A percentile compares a stretch with the other conserved stretches of the same genome.
These are phyloP conservation scores for Sisyra terminalis DNA, from an alignment of 2,888 invertebrate species.

Conservation along the genomic window DNA sequence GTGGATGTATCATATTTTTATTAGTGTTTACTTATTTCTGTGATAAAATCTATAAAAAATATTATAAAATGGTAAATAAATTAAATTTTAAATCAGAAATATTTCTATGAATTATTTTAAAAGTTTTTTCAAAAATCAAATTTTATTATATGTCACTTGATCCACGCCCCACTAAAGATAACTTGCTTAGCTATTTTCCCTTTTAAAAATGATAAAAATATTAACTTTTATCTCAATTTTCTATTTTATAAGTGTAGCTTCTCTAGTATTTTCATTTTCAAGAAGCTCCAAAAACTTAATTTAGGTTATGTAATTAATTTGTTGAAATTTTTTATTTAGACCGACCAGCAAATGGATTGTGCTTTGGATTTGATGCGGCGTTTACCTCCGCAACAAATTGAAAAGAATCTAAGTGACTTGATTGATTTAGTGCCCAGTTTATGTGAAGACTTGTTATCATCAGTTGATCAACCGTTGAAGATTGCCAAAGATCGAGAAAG, in stretches of 20 bases:
- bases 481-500: constrained; percentile 89
- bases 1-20: constrained; percentile 1
- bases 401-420: constrained; percentile 93
- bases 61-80: constrained; percentile 1
- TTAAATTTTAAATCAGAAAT: background rate
- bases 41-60: constrained; percentile 2
- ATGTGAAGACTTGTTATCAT: constrained; percentile 91
- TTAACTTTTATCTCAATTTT: background rate
- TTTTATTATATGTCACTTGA: constrained; percentile 1
- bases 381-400: constrained; percentile 97
- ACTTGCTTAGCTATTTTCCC: too few relatives aligned
- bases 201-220: background rate
- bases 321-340: constrained; percentile 34
- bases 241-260: too few relatives aligned
- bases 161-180: constrained; percentile 3
- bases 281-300: too few relatives aligned
- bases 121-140: background rate
- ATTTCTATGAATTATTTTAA: background rate
- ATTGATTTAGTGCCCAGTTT: constrained; percentile 92
- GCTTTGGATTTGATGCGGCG: constrained; percentile 97
- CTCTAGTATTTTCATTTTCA: too few relatives aligned
- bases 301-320: background rate
- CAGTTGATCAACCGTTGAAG: constrained; percentile 96
- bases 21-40: constrained; percentile 5
- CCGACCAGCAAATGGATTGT: constrained; percentile 95